Conservation (phyloP, 2,113 vertebrate species). For the Amblyornis subalaris region DNA sequence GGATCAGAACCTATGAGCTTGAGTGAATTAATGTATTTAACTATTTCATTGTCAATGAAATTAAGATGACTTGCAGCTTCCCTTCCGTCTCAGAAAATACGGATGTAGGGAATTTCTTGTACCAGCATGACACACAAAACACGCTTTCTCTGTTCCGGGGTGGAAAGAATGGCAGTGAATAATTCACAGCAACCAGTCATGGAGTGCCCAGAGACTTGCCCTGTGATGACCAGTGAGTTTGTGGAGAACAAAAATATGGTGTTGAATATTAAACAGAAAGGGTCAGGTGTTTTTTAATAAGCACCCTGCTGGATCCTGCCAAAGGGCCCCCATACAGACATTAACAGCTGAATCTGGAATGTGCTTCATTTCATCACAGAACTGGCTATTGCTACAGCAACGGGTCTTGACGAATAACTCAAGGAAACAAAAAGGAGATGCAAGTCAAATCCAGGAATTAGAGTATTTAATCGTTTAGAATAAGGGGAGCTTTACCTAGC, state of each 20-base stretch:
- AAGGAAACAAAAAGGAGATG: slow-evolving; percentile 6
- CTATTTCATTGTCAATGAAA: neutral
- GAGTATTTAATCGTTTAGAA: neutral
- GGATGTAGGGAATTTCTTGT: neutral
- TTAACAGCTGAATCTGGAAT: neutral
- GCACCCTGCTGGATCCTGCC: neutral
- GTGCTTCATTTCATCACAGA: neutral
- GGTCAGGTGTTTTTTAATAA: slow-evolving; percentile 8
- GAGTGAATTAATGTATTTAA: neutral
- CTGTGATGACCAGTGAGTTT: slow-evolving; percentile 3
- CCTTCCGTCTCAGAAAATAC: neutral
- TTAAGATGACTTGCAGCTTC: neutral
- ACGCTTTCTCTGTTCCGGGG: neutral
- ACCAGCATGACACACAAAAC: neutral
- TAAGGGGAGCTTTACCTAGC: neutral
- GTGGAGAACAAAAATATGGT: neutral
- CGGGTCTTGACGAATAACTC: neutral
- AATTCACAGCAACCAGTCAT: neutral
- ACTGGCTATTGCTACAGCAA: slow-evolving; percentile 11
- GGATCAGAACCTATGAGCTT: neutral
- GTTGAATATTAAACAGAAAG: slow-evolving; percentile 36
- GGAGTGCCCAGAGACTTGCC: neutral
- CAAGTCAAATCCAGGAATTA: slow-evolving; percentile 16
- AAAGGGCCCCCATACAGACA: neutral
- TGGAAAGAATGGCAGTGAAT: neutral